Evolutionary conservation across 2,113 vertebrate genomes (phyloP), one percentile per base, ranked within the genome.

Genomic region (Amphilophus citrinellus): DNA sequence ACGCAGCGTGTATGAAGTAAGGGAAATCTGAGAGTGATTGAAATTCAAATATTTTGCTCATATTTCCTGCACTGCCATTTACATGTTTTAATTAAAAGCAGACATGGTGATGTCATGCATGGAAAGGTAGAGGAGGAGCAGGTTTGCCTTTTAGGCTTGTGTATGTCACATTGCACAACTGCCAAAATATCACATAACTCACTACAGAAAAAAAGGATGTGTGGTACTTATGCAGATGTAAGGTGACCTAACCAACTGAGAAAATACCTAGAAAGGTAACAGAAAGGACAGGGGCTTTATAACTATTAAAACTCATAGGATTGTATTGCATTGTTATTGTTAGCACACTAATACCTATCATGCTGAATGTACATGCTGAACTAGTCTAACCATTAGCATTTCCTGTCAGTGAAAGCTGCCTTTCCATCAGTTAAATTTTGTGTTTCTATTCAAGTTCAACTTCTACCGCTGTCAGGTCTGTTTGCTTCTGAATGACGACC

Each of bases 61-160:
- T 88, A 91, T 93, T 91, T 87, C 89, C 84, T 24, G 6, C 42
- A n/a, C 30, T 75, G 79, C 58, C 39, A 53, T 92, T 88, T 83
- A 83, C 88, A 89, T 84, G 71, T 83, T 95, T 96, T 96, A 95
- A 96, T 96, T 96, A 96, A 96, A 96, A 91, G 42, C 76, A 93
- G 86, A 80, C 77, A 61, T 61, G 87, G 81, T 94, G 91, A 93
- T 9, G 77, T 93, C 84, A 91, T 7, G 87, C 88, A 90, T 86
- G 79, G 87, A 87, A 91, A 84, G 87, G 66, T 5, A 79, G 44
- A 47, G 20, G 32, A 86, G 39, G 30, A 62, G 80, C 62, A 61
- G 77, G 77, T 73, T 84, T 62, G 61, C 57, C 77, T 86, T 78
- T 76, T 37, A 50, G 82, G 65, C 75, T 77, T 39, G 58, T 14